Evolutionary conservation across 2,888 invertebrate species (phyloP).

Genomic region (Perizoma affinitatum): DNA sequence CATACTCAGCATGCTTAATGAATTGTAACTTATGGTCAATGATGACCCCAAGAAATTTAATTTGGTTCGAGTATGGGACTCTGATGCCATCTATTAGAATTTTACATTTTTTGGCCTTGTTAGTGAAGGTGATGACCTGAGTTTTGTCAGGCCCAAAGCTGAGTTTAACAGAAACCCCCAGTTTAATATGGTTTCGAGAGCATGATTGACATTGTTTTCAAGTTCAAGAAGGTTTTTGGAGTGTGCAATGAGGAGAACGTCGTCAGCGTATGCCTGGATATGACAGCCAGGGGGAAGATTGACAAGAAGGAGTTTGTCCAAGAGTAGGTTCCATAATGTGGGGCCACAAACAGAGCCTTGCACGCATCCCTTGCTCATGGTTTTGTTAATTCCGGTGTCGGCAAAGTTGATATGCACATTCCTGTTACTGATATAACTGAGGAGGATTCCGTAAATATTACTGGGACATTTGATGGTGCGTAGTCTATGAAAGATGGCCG

Average conservation of each 20-base stretch:
- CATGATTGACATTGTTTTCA: background rate
- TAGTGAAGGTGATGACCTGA: slow-evolving; percentile 3
- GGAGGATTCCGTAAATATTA: slow-evolving; percentile 3
- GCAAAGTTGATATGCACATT: slow-evolving; percentile 9
- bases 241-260: slow-evolving; percentile 1
- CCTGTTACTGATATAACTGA: slow-evolving; percentile 15
- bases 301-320: background rate
- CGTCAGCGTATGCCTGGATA: slow-evolving; percentile 3
- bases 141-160: slow-evolving; percentile 5
- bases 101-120: background rate
- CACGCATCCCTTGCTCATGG: slow-evolving; percentile 27
- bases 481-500: slow-evolving; percentile 16
- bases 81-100: background rate
- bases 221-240: background rate
- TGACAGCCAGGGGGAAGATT: background rate
- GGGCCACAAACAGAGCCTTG: slow-evolving; percentile 25
- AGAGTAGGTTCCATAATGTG: background rate
- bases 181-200: background rate
- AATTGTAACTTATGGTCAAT: slow-evolving; percentile 14
- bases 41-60: slow-evolving; percentile 4
- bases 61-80: background rate
- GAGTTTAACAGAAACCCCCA: slow-evolving; percentile 6
- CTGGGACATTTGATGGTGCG: slow-evolving; percentile 1
- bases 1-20: slow-evolving; percentile 7
- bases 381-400: slow-evolving; percentile 9